Evolutionary conservation across 1,140 invertebrate species (phyloP).

Genomic region (Sipha flava): DNA sequence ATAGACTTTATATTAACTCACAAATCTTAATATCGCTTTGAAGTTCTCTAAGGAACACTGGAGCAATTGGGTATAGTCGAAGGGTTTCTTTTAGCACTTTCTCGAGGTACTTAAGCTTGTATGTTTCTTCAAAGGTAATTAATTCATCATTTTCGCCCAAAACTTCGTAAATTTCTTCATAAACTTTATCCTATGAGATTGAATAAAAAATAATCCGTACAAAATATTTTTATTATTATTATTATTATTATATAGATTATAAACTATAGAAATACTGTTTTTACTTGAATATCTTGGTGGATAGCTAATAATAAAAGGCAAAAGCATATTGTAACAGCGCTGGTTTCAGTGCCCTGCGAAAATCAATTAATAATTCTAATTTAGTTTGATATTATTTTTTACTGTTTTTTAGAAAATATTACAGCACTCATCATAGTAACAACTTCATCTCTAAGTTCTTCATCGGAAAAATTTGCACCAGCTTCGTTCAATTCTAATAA

Average conservation of each 20-base stretch:
- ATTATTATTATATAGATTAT: no score
- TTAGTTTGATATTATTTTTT: neutral
- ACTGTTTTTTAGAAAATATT: neutral
- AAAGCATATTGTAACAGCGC: slow-evolving; percentile 45
- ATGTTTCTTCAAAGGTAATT: slow-evolving; percentile 49
- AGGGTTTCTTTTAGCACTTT: slow-evolving; percentile 54
- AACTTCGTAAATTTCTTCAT: slow-evolving; percentile 41
- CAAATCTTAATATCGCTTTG: slow-evolving; percentile 45
- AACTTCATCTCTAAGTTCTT: slow-evolving; percentile 53
- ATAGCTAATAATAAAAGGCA: slow-evolving; percentile 48
- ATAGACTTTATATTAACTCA: neutral
- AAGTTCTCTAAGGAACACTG: slow-evolving; percentile 48
- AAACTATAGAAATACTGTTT: neutral
- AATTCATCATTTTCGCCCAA: slow-evolving; percentile 43
- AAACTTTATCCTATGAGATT: slow-evolving; percentile 36
- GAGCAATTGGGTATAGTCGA: slow-evolving; percentile 52
- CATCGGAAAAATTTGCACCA: slow-evolving; percentile 46
- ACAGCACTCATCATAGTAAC: slow-evolving; percentile 46
- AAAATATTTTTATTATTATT: no score
- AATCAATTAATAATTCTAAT: neutral
- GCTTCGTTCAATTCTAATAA: slow-evolving; percentile 48
- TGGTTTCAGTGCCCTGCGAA: slow-evolving; percentile 62
- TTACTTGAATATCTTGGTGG: slow-evolving; percentile 51
- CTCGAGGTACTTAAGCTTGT: slow-evolving; percentile 52
- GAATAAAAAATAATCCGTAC: no score